These are phyloP conservation scores for Siphamia tubifer DNA, from an alignment of 2,113 vertebrate species.

Conservation along the genomic window DNA sequence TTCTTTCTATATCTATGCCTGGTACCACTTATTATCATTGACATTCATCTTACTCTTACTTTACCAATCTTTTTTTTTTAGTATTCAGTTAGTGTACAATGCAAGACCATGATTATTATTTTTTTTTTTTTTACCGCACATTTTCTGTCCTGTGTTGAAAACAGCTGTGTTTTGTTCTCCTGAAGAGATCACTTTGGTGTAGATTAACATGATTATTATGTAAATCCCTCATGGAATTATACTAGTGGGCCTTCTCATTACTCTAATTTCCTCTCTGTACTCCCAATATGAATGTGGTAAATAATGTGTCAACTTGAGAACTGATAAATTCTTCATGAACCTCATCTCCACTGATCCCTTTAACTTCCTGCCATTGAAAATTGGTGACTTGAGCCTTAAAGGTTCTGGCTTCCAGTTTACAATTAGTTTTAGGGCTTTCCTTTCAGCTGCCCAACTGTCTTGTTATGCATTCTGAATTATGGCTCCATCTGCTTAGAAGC, in stretches of 20 bases:
- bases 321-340: conserved; percentile 29
- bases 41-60: no score
- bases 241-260: conserved; percentile 29
- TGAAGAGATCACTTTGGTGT: neutral
- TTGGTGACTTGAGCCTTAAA: neutral
- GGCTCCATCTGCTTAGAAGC: neutral
- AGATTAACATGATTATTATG: conserved; percentile 49
- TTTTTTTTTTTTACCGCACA: neutral
- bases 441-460: conserved; percentile 23
- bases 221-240: conserved; percentile 27
- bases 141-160: neutral
- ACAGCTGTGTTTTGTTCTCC: conserved; percentile 3
- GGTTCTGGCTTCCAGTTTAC: conserved; percentile 35
- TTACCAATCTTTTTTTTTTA: no score
- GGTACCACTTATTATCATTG: no score
- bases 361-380: conserved; percentile 23
- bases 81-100: no score
- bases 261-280: conserved; percentile 31
- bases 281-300: conserved; percentile 28
- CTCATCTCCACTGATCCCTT: neutral
- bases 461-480: conserved; percentile 32
- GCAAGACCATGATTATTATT: no score
- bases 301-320: conserved; percentile 36
- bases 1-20: no score
- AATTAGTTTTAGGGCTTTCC: conserved; percentile 22